Conservation (phyloP, 1,140 invertebrate species). For the Drosophila tristis region DNA sequence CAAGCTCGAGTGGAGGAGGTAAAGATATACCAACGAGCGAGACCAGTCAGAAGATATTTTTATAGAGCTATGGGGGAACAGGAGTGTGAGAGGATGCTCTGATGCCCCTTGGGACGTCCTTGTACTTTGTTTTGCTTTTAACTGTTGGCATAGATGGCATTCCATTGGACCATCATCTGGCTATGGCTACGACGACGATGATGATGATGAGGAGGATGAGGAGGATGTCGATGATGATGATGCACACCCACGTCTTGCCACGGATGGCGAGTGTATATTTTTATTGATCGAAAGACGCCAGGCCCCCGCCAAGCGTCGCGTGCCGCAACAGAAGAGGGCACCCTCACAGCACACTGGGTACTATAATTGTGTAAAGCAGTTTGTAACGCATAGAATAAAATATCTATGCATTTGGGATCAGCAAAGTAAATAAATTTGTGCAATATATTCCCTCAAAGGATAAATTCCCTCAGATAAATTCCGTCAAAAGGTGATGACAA, state of each 20-base stretch:
- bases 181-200: conserved; percentile 10
- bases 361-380: too few relatives aligned
- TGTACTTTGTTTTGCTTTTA: conserved; percentile 58
- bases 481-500: too few relatives aligned
- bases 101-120: conserved; percentile 47
- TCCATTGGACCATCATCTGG: conserved; percentile 33
- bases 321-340: conserved; percentile 14
- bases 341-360: too few relatives aligned
- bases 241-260: conserved; percentile 41
- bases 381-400: too few relatives aligned
- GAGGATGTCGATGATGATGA: conserved; percentile 9
- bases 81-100: conserved; percentile 7
- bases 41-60: conserved; percentile 44
- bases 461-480: too few relatives aligned
- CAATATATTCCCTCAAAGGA: too few relatives aligned
- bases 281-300: conserved; percentile 36
- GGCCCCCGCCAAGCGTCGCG: conserved; percentile 54
- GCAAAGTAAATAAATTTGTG: neutral
- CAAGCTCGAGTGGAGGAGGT: conserved; percentile 22
- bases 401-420: too few relatives aligned
- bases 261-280: conserved; percentile 46
- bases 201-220: neutral
- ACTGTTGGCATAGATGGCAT: conserved; percentile 50
- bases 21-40: conserved; percentile 18
- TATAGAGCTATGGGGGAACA: conserved; percentile 21